phyloP scores from a whole-genome alignment of 2,888 invertebrate species.

The Loripinus fragilis region DNA sequence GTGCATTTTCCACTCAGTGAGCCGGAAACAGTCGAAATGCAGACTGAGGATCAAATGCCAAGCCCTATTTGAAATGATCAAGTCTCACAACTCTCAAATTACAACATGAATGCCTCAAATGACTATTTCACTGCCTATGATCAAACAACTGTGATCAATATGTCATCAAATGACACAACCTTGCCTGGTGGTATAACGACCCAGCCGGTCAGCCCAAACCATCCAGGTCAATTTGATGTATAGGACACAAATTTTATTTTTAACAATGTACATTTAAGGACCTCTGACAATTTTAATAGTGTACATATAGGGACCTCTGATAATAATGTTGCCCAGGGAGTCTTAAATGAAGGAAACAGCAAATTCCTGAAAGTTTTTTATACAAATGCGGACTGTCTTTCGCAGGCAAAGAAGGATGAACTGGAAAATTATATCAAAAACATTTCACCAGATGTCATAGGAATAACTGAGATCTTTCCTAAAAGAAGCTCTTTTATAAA shows the following conservation, averaged over 20 bases:
- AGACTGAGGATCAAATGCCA: not conserved
- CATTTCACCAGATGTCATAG: not conserved
- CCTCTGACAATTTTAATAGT: not conserved
- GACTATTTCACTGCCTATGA: not conserved
- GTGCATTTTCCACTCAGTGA: not conserved
- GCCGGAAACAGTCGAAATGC: slow-evolving; percentile 3
- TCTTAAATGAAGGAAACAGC: not conserved
- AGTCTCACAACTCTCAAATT: not conserved
- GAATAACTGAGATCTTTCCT: not conserved
- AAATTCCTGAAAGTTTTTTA: not conserved
- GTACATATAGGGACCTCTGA: not conserved
- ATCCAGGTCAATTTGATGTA: not conserved
- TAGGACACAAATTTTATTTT: not conserved
- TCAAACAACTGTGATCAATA: not conserved
- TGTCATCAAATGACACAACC: not conserved
- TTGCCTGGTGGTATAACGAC: not conserved
- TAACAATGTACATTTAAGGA: not conserved
- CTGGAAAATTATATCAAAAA: not conserved
- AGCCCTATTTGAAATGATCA: too few species aligned
- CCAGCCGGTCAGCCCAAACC: not conserved
- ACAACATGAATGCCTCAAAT: not conserved
- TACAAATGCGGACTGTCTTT: not conserved
- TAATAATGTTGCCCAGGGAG: too few species aligned
- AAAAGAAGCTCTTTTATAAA: not conserved
- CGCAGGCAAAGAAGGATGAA: not conserved